A percentile compares a stretch with the other conserved stretches of the same genome.
Conservation (phyloP, 2,797 vertebrate species). For the Xenops minutus region DNA sequence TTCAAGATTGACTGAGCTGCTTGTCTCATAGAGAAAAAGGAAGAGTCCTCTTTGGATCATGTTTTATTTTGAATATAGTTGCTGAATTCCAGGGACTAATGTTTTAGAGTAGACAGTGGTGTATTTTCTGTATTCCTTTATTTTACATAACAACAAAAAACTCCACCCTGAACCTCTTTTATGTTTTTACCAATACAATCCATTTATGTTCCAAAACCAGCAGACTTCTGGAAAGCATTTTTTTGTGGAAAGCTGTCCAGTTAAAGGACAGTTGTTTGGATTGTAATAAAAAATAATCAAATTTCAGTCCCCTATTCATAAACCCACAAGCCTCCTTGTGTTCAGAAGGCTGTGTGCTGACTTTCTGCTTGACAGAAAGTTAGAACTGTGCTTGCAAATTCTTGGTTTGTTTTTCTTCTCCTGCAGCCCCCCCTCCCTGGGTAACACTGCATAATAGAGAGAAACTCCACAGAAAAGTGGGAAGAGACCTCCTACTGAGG, state of each 20-base stretch:
- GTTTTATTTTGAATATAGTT: neutral
- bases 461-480: constrained; percentile 29
- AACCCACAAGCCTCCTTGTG: constrained; percentile 31
- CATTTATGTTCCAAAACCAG: neutral
- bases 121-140: neutral
- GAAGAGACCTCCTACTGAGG: constrained; percentile 31
- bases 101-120: neutral
- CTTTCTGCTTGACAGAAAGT: constrained; percentile 49
- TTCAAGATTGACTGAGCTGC: neutral
- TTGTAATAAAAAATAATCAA: constrained; percentile 59
- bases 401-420: constrained; percentile 67
- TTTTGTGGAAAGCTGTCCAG: neutral
- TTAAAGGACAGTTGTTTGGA: constrained; percentile 35
- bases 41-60: neutral
- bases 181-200: neutral
- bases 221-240: neutral
- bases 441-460: constrained; percentile 45
- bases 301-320: constrained; percentile 53
- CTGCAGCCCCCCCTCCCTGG: neutral
- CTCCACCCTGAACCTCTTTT: neutral
- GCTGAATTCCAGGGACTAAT: neutral
- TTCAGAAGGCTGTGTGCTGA: neutral
- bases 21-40: neutral
- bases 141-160: neutral
- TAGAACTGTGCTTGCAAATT: constrained; percentile 46